phyloP scores from a whole-genome alignment of 2,113 vertebrate species.

The Brachyhypopomus occidentalis region DNA sequence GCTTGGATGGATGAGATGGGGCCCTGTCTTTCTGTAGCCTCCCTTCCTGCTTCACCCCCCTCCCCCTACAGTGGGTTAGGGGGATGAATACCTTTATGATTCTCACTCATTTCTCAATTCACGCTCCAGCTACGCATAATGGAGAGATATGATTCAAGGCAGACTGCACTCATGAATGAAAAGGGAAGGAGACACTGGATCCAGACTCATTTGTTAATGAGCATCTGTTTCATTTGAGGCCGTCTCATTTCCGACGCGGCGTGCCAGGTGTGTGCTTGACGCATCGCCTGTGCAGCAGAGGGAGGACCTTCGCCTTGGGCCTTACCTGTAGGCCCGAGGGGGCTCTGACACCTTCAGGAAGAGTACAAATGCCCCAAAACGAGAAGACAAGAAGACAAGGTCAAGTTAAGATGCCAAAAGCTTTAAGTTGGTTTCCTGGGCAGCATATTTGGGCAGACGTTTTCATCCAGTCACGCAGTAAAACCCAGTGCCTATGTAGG shows the following conservation, averaged over 20 bases:
- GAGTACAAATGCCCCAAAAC: neutral
- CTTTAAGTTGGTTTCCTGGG: neutral
- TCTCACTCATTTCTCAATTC: constrained; percentile 34
- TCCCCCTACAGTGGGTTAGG: neutral
- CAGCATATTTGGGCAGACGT: constrained; percentile 37
- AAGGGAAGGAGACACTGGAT: constrained; percentile 25
- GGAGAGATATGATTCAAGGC: constrained; percentile 40
- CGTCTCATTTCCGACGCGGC: neutral
- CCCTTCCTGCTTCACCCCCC: neutral
- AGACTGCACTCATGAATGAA: neutral
- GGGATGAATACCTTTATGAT: constrained; percentile 14
- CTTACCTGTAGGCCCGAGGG: neutral
- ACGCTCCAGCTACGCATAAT: constrained; percentile 33
- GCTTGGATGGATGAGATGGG: neutral
- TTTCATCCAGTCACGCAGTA: constrained; percentile 19
- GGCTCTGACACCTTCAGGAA: constrained; percentile 4
- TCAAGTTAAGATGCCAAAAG: constrained; percentile 1
- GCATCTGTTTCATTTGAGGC: constrained; percentile 39
- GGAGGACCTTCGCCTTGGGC: constrained; percentile 8
- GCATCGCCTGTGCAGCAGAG: neutral
- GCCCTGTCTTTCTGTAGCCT: constrained; percentile 1
- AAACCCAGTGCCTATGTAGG: constrained; percentile 39
- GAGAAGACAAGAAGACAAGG: neutral
- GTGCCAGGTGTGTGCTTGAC: constrained; percentile 33
- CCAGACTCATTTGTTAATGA: constrained; percentile 29